These are phyloP conservation scores for Alethe diademata DNA, from an alignment of 2,113 vertebrate genomes.

Conservation along the genomic window DNA sequence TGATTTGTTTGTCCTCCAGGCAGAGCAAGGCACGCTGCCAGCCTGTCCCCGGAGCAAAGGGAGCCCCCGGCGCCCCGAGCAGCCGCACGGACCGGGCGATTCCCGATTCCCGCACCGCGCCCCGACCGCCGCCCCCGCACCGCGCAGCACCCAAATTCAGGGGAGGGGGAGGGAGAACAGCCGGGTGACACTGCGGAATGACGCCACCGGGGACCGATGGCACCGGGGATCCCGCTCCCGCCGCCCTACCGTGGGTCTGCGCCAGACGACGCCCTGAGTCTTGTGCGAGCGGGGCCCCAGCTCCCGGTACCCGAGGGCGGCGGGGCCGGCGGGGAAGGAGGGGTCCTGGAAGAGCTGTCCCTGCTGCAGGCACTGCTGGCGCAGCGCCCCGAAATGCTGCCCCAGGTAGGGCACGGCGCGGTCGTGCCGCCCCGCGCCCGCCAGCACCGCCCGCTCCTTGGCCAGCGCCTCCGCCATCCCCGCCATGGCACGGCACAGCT, in stretches of 20 bases:
- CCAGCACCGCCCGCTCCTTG: not conserved
- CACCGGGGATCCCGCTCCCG: accelerated
- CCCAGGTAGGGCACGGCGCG: not conserved
- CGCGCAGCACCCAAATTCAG: not conserved
- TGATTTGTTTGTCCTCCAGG: not conserved
- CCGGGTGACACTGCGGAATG: not conserved
- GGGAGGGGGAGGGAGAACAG: not conserved
- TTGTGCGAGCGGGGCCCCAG: slow-evolving; percentile 34
- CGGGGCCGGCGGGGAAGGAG: slow-evolving; percentile 28
- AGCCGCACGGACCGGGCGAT: accelerated
- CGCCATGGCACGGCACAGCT: not conserved
- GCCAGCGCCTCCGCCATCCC: slow-evolving; percentile 16
- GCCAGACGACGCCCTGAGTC: slow-evolving; percentile 34
- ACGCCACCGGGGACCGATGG: not conserved
- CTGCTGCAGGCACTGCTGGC: slow-evolving; percentile 1
- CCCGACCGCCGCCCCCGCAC: not conserved
- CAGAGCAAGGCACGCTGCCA: accelerated
- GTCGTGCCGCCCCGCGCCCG: not conserved
- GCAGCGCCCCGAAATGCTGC: not conserved
- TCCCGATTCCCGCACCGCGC: not conserved
- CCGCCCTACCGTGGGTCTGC: slow-evolving; percentile 45
- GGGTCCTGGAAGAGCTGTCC: slow-evolving; percentile 46
- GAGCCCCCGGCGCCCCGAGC: accelerated
- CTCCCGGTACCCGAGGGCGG: slow-evolving; percentile 37
- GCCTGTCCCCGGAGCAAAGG: not conserved